These are phyloP conservation scores for Ypsolopha sequella DNA, from an alignment of 2,888 invertebrate species.

Conservation along the genomic window DNA sequence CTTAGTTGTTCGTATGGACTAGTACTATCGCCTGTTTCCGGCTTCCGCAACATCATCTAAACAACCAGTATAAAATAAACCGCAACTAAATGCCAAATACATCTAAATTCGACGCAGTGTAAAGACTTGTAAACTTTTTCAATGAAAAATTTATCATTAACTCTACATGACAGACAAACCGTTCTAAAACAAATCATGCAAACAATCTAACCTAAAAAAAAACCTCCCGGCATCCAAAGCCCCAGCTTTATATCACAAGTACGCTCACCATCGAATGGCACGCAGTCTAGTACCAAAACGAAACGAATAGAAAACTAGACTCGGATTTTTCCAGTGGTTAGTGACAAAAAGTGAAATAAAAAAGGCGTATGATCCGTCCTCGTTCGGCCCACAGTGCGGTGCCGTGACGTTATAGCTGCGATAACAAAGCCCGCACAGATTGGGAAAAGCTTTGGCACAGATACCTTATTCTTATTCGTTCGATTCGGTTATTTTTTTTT, in stretches of 20 bases:
- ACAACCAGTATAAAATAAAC: too few species aligned
- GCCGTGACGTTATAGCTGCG: conserved; percentile 38
- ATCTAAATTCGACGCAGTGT: too few species aligned
- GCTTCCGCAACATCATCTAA: too few species aligned
- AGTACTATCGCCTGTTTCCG: too few species aligned
- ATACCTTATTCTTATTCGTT: neutral
- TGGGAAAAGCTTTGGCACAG: conserved; percentile 8
- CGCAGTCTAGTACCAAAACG: neutral
- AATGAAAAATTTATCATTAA: too few species aligned
- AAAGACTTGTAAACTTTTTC: too few species aligned
- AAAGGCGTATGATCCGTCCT: conserved; percentile 20
- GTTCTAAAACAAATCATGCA: too few species aligned
- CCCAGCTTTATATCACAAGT: conserved; percentile 29
- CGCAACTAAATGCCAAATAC: too few species aligned
- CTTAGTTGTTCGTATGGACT: neutral
- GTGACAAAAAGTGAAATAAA: conserved; percentile 21
- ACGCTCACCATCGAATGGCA: conserved; percentile 19
- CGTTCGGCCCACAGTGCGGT: conserved; percentile 3
- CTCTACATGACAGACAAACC: too few species aligned
- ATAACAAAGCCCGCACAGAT: conserved; percentile 33
- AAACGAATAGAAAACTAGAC: conserved; percentile 14
- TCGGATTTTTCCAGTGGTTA: conserved; percentile 38
- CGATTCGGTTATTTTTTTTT: neutral
- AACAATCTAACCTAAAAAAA: neutral
- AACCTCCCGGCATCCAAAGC: neutral